phyloP scores from a whole-genome alignment of 2,113 vertebrate genomes.

The Gallinago paraguaiae region DNA sequence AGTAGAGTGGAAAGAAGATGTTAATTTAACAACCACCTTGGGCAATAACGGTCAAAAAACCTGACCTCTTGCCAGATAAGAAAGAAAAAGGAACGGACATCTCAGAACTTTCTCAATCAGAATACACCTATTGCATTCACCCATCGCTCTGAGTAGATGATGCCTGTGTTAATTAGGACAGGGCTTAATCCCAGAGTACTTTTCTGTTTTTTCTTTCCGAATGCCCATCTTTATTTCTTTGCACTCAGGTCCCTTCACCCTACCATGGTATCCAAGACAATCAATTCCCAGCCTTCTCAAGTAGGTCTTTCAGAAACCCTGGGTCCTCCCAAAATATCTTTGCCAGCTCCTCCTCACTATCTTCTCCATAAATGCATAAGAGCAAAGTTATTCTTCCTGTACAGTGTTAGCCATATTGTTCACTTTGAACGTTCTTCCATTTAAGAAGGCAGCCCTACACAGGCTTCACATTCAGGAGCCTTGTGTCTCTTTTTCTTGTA shows the following conservation, averaged over 20 bases:
- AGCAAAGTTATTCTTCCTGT: background rate
- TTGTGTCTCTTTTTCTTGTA: background rate
- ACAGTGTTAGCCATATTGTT: background rate
- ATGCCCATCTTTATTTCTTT: background rate
- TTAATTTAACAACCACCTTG: too few relatives aligned
- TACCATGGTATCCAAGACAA: background rate
- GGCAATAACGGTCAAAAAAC: background rate
- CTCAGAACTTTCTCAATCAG: background rate
- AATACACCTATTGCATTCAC: background rate
- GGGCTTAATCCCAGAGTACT: background rate
- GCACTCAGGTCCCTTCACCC: background rate
- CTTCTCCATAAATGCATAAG: background rate
- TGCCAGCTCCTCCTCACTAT: background rate
- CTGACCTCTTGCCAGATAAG: background rate
- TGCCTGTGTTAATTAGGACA: background rate
- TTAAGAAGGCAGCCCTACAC: background rate
- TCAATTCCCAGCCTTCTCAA: background rate
- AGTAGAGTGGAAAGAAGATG: background rate
- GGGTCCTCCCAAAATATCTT: background rate
- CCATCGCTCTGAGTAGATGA: background rate
- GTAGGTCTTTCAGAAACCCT: background rate
- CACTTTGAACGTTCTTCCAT: background rate
- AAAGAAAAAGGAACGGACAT: background rate
- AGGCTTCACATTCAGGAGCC: background rate
- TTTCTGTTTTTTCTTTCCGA: background rate